A percentile compares a stretch with the other conserved stretches of the same genome.
Evolutionary conservation across 2,888 invertebrate genomes (phyloP).

Genomic region (Empis livida): DNA sequence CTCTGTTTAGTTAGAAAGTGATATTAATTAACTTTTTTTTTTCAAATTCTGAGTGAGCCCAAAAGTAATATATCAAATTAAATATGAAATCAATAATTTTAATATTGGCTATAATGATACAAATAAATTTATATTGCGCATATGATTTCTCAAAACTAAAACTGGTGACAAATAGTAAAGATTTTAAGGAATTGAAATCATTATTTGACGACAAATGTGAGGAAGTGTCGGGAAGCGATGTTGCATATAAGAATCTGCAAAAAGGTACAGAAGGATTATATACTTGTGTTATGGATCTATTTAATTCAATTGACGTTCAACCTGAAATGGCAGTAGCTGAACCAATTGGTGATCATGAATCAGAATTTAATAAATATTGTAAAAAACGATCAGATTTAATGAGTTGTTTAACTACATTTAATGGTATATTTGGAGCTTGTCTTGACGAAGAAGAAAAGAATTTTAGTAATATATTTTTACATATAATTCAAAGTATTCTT

Average conservation of each 20-base stretch:
- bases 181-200: constrained; percentile 38
- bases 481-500: constrained; percentile 54
- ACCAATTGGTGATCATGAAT: constrained; percentile 51
- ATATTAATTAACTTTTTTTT: too few species aligned
- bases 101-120: too few species aligned
- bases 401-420: constrained; percentile 46
- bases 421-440: constrained; percentile 46
- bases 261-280: constrained; percentile 31
- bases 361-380: constrained; percentile 63
- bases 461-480: constrained; percentile 46
- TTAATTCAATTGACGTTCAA: constrained; percentile 42
- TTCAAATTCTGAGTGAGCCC: too few species aligned
- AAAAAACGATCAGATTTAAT: constrained; percentile 37
- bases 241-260: constrained; percentile 43
- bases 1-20: too few species aligned
- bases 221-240: constrained; percentile 45
- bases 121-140: too few species aligned
- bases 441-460: constrained; percentile 47
- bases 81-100: too few species aligned
- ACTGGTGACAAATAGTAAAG: neutral
- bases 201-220: constrained; percentile 51
- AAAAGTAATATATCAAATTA: too few species aligned
- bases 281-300: constrained; percentile 33
- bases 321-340: constrained; percentile 56
- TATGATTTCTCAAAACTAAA: neutral